These are phyloP conservation scores for Slavum lentiscoides DNA, from an alignment of 2,888 invertebrate genomes.

Conservation along the genomic window DNA sequence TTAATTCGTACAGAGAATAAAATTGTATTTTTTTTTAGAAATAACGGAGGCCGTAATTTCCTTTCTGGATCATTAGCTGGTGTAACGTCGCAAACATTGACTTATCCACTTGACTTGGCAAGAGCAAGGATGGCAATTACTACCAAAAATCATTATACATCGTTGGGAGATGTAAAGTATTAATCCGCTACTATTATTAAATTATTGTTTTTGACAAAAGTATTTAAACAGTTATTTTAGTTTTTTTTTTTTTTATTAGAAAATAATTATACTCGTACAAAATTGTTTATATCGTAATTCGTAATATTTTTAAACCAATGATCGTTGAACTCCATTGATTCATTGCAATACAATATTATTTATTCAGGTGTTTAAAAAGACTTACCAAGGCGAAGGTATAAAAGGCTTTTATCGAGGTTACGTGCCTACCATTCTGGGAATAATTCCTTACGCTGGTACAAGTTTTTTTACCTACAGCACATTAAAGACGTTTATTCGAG, in stretches of 20 bases:
- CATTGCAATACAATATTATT: neutral
- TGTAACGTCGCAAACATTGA: constrained; percentile 88
- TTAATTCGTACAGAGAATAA: neutral
- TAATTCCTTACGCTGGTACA: constrained; percentile 94
- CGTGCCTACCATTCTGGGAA: constrained; percentile 87
- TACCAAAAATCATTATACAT: constrained; percentile 72
- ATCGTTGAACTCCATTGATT: neutral
- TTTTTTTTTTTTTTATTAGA: neutral
- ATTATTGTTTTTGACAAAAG: neutral
- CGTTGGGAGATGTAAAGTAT: constrained; percentile 63
- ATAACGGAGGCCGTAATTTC: constrained; percentile 70
- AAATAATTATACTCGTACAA: too few species aligned
- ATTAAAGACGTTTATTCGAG: constrained; percentile 77
- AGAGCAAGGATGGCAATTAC: constrained; percentile 97
- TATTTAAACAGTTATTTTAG: neutral
- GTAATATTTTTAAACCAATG: too few species aligned
- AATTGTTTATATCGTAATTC: too few species aligned
- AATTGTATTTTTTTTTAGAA: constrained; percentile 15
- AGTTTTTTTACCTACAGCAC: constrained; percentile 98
- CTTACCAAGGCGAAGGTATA: constrained; percentile 77
- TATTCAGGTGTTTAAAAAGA: constrained; percentile 68
- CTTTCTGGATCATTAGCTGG: constrained; percentile 94
- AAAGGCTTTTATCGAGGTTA: constrained; percentile 82
- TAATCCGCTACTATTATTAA: constrained; percentile 7
- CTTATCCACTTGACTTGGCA: constrained; percentile 95